Conservation (phyloP, 2,113 vertebrate species). For the Leucosticte australis region DNA sequence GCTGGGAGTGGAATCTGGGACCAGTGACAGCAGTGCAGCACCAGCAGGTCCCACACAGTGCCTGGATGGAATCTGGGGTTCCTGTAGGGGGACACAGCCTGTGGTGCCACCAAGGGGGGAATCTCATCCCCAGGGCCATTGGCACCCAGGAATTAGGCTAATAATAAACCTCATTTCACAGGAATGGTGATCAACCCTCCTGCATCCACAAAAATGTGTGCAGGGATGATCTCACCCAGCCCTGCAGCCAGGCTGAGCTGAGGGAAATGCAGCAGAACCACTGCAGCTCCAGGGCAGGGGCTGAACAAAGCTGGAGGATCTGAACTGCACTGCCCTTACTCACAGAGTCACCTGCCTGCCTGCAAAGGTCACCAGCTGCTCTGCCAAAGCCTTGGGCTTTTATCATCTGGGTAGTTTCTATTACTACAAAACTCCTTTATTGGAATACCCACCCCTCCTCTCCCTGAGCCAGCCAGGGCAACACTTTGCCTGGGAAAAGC, state of each 20-base stretch:
- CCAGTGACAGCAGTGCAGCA: neutral
- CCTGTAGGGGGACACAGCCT: rapidly evolving
- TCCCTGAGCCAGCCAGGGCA: neutral
- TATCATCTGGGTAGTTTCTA: neutral
- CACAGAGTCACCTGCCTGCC: neutral
- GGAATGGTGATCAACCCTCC: neutral
- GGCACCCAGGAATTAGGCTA: neutral
- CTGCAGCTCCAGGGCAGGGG: neutral
- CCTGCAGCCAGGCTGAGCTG: neutral
- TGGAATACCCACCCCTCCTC: neutral
- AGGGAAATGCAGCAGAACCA: neutral
- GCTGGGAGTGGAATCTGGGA: neutral
- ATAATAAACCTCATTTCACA: neutral
- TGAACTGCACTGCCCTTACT: neutral
- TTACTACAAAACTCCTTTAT: neutral
- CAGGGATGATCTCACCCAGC: neutral
- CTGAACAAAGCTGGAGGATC: neutral
- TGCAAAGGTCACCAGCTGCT: neutral
- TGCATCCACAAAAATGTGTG: neutral
- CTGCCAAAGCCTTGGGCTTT: neutral
- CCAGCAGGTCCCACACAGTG: neutral
- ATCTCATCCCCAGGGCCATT: neutral
- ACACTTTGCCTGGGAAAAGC: neutral
- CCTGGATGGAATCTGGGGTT: neutral
- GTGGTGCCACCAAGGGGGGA: neutral